Base-by-base conservation (phyloP, 2,797 vertebrate genomes). In the Champsocephalus esox region DNA sequence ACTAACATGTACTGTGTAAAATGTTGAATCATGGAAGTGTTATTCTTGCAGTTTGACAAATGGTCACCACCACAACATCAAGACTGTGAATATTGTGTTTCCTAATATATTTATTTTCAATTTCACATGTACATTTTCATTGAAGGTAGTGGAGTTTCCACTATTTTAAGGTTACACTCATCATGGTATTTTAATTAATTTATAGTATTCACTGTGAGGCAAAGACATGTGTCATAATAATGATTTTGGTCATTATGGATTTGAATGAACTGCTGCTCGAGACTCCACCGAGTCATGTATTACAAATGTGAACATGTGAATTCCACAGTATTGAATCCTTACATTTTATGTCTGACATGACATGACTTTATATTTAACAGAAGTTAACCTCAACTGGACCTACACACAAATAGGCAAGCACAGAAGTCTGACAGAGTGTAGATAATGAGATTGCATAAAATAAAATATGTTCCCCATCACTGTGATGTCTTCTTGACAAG, bases 401-500 rank as follows among this genome's bases (percentile, higher is more conserved):
- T 58, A 55, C 54, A 62, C 4, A 12, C 51, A 13, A 9, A 70
- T n/a, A 34, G 46, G 13, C 54, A 76, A 90, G 87, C 78, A 79
- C 89, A 84, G 83, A 76, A 44, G 43, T 71, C 43, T 67, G 24
- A 56, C 24, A 57, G 34, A 61, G 41, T 65, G 78, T 61, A 75
- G 17, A 71, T 70, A 55, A 64, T 75, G 14, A 76, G 63, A 85
- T 73, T 65, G 58, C 75, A 68, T 74, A 55, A 70, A 63, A 79
- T 63, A 61, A 14, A 57, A 77, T 73, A 43, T 80, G 58, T 57
- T 75, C 78, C 80, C 81, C 70, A 44, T 87, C 90, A 90, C 84
- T 92, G 86, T 90, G 88, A 90, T 75, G 70, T 86, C 60, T 75
- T 76, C 72, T 71, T 45, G 63, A 80, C 77, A 82, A 55, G 57